These are phyloP conservation scores for Parazoanthus atlanticus DNA, from an alignment of 92 coral and sea anemone species.

Conservation along the genomic window DNA sequence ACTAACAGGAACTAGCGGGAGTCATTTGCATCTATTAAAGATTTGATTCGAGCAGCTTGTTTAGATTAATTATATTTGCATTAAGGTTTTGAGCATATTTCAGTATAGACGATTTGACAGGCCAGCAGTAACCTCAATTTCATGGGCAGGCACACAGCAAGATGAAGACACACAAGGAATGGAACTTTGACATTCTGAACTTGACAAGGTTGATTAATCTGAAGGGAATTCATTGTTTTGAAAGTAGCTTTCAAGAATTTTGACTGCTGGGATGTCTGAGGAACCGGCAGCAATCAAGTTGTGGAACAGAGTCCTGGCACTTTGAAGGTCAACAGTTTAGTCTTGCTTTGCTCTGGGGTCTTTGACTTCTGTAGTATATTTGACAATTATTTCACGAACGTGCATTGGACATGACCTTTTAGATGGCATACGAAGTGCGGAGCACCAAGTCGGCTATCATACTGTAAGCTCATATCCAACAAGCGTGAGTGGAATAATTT, in stretches of 20 bases:
- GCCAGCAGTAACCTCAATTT: slow-evolving; percentile 9
- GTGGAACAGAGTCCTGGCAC: slow-evolving; percentile 10
- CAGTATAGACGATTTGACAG: neutral
- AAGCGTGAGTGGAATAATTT: no score
- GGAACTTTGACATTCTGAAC: neutral
- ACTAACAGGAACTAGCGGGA: neutral
- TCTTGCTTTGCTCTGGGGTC: no score
- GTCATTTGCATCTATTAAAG: neutral
- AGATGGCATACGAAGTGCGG: no score
- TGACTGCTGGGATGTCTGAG: slow-evolving; percentile 46
- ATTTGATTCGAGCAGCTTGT: neutral
- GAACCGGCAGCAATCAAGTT: slow-evolving; percentile 34
- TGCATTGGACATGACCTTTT: no score
- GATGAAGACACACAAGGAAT: no score
- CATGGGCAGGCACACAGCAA: slow-evolving; percentile 6
- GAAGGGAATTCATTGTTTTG: slow-evolving; percentile 5
- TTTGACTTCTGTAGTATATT: no score
- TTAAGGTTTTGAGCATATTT: no score
- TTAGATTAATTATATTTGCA: neutral
- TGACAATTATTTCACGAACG: no score
- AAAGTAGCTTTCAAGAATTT: slow-evolving; percentile 42
- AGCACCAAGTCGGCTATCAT: neutral
- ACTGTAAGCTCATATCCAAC: no score
- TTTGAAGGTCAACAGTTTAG: no score
- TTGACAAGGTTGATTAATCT: neutral